These are phyloP conservation scores for Acleris laterana DNA, from an alignment of 2,888 invertebrate genomes.

Conservation along the genomic window DNA sequence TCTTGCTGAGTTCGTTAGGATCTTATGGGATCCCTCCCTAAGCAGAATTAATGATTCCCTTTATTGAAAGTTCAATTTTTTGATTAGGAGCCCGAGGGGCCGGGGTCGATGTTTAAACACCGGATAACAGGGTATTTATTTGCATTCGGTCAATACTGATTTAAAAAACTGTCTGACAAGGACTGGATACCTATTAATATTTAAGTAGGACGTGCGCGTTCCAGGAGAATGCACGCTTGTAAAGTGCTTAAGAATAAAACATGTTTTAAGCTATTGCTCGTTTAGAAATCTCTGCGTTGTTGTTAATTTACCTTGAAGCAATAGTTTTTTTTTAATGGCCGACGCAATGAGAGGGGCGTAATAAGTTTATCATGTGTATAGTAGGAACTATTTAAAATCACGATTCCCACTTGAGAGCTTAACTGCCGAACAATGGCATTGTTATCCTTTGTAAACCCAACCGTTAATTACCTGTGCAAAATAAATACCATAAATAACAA, in stretches of 20 bases:
- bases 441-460: too few relatives aligned
- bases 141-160: conserved; percentile 78
- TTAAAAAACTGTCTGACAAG: conserved; percentile 65
- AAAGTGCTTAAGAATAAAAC: background rate
- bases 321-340: too few relatives aligned
- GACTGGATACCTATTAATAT: conserved; percentile 34
- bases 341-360: too few relatives aligned
- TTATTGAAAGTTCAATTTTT: conserved; percentile 89
- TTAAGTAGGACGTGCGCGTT: conserved; percentile 26
- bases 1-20: conserved; percentile 54
- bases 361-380: too few relatives aligned
- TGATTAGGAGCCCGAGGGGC: conserved; percentile 78
- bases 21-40: conserved; percentile 59
- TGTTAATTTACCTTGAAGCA: too few relatives aligned
- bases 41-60: conserved; percentile 87
- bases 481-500: too few relatives aligned
- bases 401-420: too few relatives aligned
- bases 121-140: conserved; percentile 79
- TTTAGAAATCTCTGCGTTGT: too few relatives aligned
- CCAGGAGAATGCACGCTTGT: background rate
- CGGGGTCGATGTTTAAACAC: conserved; percentile 75
- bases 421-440: too few relatives aligned
- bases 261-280: too few relatives aligned
- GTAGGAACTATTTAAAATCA: too few relatives aligned
- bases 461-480: too few relatives aligned